These are phyloP conservation scores for Cirrhinus molitorella DNA, from an alignment of 2,797 vertebrate species.

Conservation along the genomic window DNA sequence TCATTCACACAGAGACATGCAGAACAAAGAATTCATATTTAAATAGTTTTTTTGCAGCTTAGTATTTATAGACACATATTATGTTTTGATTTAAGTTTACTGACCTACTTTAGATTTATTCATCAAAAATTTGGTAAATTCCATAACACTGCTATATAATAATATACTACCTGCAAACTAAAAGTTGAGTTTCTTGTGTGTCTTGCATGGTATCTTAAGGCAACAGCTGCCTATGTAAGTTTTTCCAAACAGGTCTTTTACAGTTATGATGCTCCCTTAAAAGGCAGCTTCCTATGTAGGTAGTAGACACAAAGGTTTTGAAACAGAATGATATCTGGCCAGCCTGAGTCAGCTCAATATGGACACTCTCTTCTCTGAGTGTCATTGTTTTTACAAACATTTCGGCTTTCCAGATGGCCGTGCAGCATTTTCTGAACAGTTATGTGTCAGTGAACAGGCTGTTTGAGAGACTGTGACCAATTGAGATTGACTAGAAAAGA, in stretches of 20 bases:
- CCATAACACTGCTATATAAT: too few relatives aligned
- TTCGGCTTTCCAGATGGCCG: neutral
- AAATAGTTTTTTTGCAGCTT: too few relatives aligned
- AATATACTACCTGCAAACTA: neutral
- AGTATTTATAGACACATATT: too few relatives aligned
- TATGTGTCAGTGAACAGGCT: neutral
- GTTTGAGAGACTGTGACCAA: neutral
- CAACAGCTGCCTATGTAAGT: neutral
- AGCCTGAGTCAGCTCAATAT: constrained; percentile 74
- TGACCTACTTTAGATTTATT: too few relatives aligned
- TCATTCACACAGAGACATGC: too few relatives aligned
- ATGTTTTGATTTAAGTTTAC: too few relatives aligned
- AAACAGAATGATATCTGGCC: constrained; percentile 39
- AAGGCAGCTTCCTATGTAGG: neutral
- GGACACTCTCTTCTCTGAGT: constrained; percentile 39
- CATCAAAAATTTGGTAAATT: too few relatives aligned
- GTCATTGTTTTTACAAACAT: constrained; percentile 62
- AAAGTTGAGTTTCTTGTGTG: neutral
- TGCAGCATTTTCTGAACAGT: neutral
- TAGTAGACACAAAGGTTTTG: neutral
- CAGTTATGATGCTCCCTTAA: neutral
- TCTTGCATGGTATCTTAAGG: neutral
- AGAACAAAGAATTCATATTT: too few relatives aligned
- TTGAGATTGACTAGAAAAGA: neutral
- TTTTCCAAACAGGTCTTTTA: neutral